These are phyloP conservation scores for Corythaixoides concolor DNA, from an alignment of 2,113 vertebrate genomes.

Conservation along the genomic window DNA sequence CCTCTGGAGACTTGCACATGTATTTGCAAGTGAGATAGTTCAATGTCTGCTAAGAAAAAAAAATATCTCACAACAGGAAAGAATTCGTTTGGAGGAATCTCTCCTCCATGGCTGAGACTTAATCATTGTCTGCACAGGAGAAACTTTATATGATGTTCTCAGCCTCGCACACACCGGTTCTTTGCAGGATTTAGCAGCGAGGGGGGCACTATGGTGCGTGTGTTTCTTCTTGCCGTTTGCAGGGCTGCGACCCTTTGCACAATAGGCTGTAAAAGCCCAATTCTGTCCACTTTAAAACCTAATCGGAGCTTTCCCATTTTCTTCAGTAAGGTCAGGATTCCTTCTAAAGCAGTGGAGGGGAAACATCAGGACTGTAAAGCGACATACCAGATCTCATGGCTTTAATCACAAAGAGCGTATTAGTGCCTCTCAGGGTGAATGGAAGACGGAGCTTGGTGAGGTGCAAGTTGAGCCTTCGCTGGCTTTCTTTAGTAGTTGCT, in stretches of 20 bases:
- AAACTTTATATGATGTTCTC: background rate
- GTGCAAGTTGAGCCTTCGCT: background rate
- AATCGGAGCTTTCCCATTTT: background rate
- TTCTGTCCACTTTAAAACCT: background rate
- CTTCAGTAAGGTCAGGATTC: background rate
- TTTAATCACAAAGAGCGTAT: background rate
- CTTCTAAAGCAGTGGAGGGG: background rate
- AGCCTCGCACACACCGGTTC: background rate
- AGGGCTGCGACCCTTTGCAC: background rate
- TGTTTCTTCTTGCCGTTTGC: background rate
- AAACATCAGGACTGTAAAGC: background rate
- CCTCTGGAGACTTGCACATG: conserved; percentile 56
- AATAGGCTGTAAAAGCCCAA: background rate
- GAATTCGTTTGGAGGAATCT: conserved; percentile 31
- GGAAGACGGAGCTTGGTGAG: background rate
- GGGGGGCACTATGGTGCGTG: background rate
- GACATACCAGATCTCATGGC: background rate
- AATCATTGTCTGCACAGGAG: background rate
- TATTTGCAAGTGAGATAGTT: conserved; percentile 50
- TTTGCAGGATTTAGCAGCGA: background rate
- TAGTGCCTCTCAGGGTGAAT: background rate
- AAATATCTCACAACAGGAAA: conserved; percentile 36
- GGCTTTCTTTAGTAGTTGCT: background rate
- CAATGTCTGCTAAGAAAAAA: conserved; percentile 37
- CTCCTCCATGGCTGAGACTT: background rate